Percentiles rank a stretch among this genome's conserved stretches.
phyloP scores from a whole-genome alignment of 2,888 invertebrate species.

The Nebria brevicollis region DNA sequence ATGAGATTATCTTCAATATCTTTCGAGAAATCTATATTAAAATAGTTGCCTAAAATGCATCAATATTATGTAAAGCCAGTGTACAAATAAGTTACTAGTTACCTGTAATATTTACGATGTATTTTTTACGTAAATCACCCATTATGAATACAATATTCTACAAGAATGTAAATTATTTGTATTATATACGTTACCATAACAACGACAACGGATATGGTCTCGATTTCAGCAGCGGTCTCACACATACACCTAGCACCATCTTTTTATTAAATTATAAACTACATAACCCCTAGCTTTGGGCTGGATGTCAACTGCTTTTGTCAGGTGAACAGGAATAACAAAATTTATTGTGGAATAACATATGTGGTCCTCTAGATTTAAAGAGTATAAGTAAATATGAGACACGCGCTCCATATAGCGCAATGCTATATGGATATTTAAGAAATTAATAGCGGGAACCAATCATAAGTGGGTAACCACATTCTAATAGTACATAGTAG shows the following conservation, averaged over 20 bases:
- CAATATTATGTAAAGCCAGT: not conserved
- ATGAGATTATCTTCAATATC: constrained; percentile 56
- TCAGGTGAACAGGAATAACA: too few species aligned
- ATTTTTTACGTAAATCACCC: constrained; percentile 52
- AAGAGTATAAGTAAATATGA: too few species aligned
- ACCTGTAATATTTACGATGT: constrained; percentile 56
- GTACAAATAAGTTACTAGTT: constrained; percentile 43
- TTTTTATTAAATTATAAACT: not conserved
- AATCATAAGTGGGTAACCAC: too few species aligned
- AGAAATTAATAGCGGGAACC: too few species aligned
- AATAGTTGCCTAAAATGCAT: constrained; percentile 53
- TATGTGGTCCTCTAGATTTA: too few species aligned
- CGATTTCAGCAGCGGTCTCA: too few species aligned
- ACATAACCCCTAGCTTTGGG: too few species aligned
- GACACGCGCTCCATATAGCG: too few species aligned
- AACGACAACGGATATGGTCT: not conserved
- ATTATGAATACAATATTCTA: not conserved
- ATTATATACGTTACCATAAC: not conserved
- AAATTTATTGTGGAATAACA: too few species aligned
- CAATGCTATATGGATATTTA: too few species aligned
- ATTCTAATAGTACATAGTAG: too few species aligned
- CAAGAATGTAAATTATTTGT: constrained; percentile 1
- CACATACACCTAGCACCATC: not conserved
- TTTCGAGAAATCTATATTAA: constrained; percentile 54
- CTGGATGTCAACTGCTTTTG: too few species aligned